phyloP scores from a whole-genome alignment of 35 echinoderm and acorn worm genomes.

The Anneissia japonica region DNA sequence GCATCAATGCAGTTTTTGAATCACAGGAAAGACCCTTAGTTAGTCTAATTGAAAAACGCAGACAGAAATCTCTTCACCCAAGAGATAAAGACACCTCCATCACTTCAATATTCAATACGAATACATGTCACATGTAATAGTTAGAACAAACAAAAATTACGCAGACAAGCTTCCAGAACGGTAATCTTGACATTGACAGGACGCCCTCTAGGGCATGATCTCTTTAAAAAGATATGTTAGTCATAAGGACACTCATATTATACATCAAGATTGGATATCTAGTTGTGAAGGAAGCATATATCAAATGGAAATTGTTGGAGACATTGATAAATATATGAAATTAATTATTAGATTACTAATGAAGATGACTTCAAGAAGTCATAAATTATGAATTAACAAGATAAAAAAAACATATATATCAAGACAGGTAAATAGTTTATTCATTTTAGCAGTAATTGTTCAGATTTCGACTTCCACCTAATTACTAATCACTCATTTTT shows the following conservation, averaged over 20 bases:
- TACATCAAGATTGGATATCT: background rate
- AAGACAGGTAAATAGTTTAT: too few relatives aligned
- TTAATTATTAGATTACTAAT: too few relatives aligned
- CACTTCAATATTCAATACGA: background rate
- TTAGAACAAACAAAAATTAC: background rate
- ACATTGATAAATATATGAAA: background rate
- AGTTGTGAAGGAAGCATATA: background rate
- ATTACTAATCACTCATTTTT: too few relatives aligned
- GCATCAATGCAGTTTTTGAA: background rate
- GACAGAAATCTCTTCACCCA: background rate
- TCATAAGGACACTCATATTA: background rate
- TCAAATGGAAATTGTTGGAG: background rate
- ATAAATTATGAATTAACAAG: too few relatives aligned
- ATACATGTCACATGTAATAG: background rate
- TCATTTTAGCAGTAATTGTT: too few relatives aligned
- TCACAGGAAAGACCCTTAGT: background rate
- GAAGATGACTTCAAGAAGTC: too few relatives aligned
- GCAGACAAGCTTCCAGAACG: background rate
- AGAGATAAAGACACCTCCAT: background rate
- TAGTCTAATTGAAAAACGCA: background rate
- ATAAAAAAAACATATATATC: too few relatives aligned
- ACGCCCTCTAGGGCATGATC: background rate
- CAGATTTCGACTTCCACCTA: too few relatives aligned
- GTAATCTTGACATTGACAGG: background rate
- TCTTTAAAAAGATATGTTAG: background rate